phyloP scores from a whole-genome alignment of 2,113 vertebrate genomes.

The Protobothrops mucrosquamatus region DNA sequence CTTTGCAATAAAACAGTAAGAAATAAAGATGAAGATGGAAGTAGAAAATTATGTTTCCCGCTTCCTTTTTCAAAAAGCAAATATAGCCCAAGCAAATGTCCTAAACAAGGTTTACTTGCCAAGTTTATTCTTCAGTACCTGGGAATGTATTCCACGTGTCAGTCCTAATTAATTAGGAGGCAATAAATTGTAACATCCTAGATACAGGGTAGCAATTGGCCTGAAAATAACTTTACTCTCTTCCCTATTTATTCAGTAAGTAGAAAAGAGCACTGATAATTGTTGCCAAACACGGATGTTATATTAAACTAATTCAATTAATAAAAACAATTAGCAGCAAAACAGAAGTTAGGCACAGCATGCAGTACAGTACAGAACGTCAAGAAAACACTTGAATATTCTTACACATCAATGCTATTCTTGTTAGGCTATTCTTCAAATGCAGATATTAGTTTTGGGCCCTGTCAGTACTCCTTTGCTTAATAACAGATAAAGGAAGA shows the following conservation, averaged over 20 bases:
- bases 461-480: fast-evolving
- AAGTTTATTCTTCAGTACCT: conserved; percentile 37
- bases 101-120: conserved; percentile 7
- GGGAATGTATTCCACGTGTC: not conserved
- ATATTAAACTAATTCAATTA: not conserved
- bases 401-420: not conserved
- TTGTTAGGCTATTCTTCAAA: fast-evolving
- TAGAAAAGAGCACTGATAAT: not conserved
- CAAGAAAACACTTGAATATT: not conserved
- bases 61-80: not conserved
- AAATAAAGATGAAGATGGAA: not conserved
- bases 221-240: not conserved
- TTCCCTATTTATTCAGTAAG: not conserved
- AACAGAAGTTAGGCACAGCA: conserved; percentile 9
- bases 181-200: conserved; percentile 9
- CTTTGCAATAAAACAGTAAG: not conserved
- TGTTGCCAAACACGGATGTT: not conserved
- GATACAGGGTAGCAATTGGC: conserved; percentile 25
- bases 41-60: conserved; percentile 21
- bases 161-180: not conserved
- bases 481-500: not conserved
- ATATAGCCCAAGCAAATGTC: not conserved
- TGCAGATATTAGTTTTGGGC: not conserved
- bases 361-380: not conserved
- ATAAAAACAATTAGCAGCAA: not conserved